Percentiles rank a stretch among this genome's conserved stretches.
phyloP scores from a whole-genome alignment of 2,113 vertebrate genomes.

The Hydropotes inermis region DNA sequence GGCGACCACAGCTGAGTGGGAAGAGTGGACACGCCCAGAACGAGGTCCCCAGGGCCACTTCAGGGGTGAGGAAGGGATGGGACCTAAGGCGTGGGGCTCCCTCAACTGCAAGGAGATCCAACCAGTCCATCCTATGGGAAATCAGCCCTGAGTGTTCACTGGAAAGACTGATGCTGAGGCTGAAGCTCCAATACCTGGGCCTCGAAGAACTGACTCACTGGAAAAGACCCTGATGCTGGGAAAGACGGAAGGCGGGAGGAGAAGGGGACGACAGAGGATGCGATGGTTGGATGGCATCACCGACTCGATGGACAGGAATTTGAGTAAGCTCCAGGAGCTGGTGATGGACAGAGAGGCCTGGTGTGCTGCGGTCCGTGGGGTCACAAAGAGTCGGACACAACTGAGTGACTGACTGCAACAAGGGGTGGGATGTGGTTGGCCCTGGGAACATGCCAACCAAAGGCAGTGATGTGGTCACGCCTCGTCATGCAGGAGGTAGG shows the following conservation, averaged over 20 bases:
- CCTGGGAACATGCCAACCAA: neutral
- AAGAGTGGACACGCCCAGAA: neutral
- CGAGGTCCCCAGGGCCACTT: neutral
- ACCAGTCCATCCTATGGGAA: neutral
- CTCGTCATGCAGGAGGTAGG: neutral
- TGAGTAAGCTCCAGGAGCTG: neutral
- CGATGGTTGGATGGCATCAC: neutral
- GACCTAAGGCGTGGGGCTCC: neutral
- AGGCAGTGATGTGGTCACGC: neutral
- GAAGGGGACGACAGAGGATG: neutral
- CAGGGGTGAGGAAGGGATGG: neutral
- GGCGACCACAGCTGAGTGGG: neutral
- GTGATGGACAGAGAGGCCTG: neutral
- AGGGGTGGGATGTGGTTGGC: too few species aligned
- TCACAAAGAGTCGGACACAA: neutral
- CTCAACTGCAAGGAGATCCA: neutral
- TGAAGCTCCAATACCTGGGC: neutral
- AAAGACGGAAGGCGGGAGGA: neutral
- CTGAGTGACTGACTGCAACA: neutral
- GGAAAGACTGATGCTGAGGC: neutral
- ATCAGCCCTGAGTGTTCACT: neutral
- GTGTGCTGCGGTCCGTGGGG: rapidly evolving
- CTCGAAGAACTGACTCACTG: neutral
- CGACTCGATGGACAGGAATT: neutral
- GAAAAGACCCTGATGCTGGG: neutral